Conservation (phyloP, 2,113 vertebrate genomes). For the Arizona elegans region DNA sequence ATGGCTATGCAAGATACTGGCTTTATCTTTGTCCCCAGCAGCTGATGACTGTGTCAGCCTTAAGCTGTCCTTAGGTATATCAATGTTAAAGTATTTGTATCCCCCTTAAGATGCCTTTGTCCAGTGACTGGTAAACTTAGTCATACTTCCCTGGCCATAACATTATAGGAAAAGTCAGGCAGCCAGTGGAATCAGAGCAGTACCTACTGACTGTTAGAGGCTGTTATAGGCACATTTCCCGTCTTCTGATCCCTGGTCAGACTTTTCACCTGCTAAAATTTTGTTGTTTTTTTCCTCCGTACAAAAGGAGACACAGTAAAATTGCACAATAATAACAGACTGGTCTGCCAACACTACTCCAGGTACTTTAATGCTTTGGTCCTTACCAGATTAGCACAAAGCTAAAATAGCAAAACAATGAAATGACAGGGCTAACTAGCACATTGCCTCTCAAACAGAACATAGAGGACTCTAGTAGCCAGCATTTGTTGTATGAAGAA, state of each 20-base stretch:
- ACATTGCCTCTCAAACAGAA: neutral
- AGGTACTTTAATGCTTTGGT: neutral
- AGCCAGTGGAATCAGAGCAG: neutral
- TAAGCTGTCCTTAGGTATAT: neutral
- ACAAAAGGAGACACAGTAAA: neutral
- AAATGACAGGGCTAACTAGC: neutral
- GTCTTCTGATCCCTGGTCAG: neutral
- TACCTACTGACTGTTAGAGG: neutral
- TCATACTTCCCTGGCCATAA: neutral
- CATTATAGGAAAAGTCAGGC: neutral
- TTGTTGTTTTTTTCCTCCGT: neutral
- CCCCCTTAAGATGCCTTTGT: neutral
- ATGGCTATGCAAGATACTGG: neutral
- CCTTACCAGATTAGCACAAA: neutral
- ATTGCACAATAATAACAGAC: neutral
- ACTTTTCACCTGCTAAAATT: neutral
- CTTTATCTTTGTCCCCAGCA: neutral
- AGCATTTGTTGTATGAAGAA: neutral
- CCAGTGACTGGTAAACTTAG: neutral
- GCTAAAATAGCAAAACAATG: neutral
- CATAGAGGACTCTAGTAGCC: neutral
- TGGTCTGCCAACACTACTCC: neutral
- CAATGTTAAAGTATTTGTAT: neutral
- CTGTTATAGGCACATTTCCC: neutral
- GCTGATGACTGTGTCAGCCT: neutral